Evolutionary conservation across 92 coral and sea anemone genomes (phyloP), one percentile per base, ranked within the genome.

Genomic region (Paragorgia papillata): DNA sequence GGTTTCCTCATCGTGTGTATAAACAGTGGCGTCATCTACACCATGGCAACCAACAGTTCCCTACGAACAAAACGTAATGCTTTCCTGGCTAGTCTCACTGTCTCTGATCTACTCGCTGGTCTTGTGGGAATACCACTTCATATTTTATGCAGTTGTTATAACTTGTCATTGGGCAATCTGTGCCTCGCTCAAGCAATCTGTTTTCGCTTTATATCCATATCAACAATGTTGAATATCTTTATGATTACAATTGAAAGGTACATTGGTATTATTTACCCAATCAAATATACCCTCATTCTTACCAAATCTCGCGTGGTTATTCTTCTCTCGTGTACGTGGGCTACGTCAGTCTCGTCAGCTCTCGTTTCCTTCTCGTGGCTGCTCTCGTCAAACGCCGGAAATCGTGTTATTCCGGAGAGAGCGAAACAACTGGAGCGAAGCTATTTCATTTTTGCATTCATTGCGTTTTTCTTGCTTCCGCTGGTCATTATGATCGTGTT

Each of bases 201-300:
- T n/a, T 71, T 53, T 41, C 64, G 78, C 0, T 69, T 87, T 66
- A 60, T 83, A 30, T 77, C 91, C 31, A 79, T 87, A 44, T 87
- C 88, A 41, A 77, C 91, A n/a, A 81, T 87, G 80, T 58, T 87
- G 20, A 86, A 87, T 64, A 58, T 87, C 49, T 33, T 87, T 28
- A 80, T 83, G 59, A 80, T 87, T 68, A 82, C 91, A 2, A 53
- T 87, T 9, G 91, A 87, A 62, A 54, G 91, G 9, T 87, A 87
- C 54, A 34, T 83, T 12, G 87, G 80, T 7, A 87, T 87, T 3
- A 80, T 83, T 7, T 77, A 62, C 53, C 83, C 55, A 0, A 34
- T 83, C 1, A 65, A 32, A 50, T 69, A 39, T 32, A 41, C 37
- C 10, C 25, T 57, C 51, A 50, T 79, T 14, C 68, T 79, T 33